Percentiles rank a stretch among this genome's conserved stretches.
Conservation (phyloP, 1,140 invertebrate species). For the Drosophila mojavensis region DNA sequence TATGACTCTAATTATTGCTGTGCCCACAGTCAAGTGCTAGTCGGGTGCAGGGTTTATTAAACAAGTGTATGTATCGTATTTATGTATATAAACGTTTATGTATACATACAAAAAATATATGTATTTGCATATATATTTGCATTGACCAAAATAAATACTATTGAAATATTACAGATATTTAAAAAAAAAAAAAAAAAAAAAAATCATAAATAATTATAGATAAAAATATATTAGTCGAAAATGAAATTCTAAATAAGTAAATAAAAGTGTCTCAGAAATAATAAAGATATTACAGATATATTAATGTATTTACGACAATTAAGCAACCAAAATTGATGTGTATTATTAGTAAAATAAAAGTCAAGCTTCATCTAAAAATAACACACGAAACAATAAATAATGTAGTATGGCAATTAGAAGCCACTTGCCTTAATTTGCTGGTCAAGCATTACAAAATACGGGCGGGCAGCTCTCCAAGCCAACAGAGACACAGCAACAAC, state of each 20-base stretch:
- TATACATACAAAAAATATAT: background rate
- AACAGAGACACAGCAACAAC: slow-evolving; percentile 9
- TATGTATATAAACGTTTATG: background rate
- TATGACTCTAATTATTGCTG: slow-evolving; percentile 21
- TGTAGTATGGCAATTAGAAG: slow-evolving; percentile 39
- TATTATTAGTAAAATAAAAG: background rate
- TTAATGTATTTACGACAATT: too few relatives aligned
- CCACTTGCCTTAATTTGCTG: slow-evolving; percentile 42
- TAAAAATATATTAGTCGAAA: too few relatives aligned
- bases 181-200: too few relatives aligned
- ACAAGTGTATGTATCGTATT: background rate
- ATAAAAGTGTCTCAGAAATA: too few relatives aligned
- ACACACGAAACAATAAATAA: slow-evolving; percentile 26
- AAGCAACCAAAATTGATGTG: too few relatives aligned
- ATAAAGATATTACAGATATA: too few relatives aligned
- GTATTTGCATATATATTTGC: too few relatives aligned
- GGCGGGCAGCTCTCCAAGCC: slow-evolving; percentile 10
- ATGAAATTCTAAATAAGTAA: too few relatives aligned
- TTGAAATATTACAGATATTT: too few relatives aligned
- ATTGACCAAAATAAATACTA: too few relatives aligned
- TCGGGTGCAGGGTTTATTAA: background rate
- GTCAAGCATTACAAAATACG: slow-evolving; percentile 39
- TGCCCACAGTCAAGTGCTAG: slow-evolving; percentile 21
- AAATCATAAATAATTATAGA: too few relatives aligned
- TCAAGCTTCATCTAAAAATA: slow-evolving; percentile 7